A percentile compares a stretch with the other conserved stretches of the same genome.
Conservation (phyloP, 2,797 vertebrate genomes). For the Gobio occitaniae region DNA sequence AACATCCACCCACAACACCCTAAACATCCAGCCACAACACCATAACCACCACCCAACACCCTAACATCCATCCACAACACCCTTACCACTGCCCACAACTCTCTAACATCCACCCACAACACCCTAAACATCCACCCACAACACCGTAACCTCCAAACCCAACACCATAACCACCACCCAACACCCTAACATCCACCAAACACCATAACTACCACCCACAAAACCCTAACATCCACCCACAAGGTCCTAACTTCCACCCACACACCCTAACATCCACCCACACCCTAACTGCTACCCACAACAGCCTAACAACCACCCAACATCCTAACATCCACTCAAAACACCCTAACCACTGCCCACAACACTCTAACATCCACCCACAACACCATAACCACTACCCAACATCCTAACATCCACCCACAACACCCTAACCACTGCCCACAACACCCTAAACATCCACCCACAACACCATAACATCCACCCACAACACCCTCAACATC, state of each 20-base stretch:
- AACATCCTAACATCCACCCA: background rate
- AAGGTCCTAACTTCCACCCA: too few species aligned
- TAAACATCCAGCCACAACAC: background rate
- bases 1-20: background rate
- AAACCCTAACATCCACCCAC: background rate
- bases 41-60: background rate
- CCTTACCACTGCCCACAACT: background rate
- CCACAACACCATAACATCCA: too few species aligned
- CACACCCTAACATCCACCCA: background rate
- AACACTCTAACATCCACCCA: too few species aligned
- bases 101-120: background rate
- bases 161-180: background rate
- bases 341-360: too few species aligned
- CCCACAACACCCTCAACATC: too few species aligned
- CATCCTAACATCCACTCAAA: too few species aligned
- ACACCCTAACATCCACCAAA: background rate
- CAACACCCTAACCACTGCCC: too few species aligned
- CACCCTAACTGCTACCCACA: too few species aligned
- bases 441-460: background rate
- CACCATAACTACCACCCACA: background rate
- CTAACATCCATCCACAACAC: background rate
- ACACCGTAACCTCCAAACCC: background rate
- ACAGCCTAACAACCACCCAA: too few species aligned
- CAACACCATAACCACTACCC: too few species aligned
- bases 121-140: background rate